Base-by-base conservation (phyloP, 2,888 invertebrate genomes). In the Xylota segnis region DNA sequence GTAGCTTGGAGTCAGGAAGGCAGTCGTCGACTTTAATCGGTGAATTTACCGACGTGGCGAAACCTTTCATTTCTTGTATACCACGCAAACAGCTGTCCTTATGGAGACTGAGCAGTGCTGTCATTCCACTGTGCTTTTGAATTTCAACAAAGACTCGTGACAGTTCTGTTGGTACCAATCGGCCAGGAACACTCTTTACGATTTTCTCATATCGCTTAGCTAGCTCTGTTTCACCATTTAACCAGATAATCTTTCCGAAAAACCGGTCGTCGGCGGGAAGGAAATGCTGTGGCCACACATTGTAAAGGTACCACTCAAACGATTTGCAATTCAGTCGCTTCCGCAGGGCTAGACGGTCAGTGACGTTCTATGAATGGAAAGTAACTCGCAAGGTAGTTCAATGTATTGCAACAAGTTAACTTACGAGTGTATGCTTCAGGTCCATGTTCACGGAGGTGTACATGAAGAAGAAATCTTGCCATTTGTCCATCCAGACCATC, bases 401-500 rank as follows among this genome's bases (percentile, higher is more conserved):
- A 6, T 12, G 6, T 43, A 3, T 12, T 7, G 0, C 4, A 43
- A 0, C 43, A 43, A 16, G 7, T 32, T 0, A 7, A 40, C 70
- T 61, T 63, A 76, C 83, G 40, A 88, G n/a, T n/a, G 71, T 43
- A 0, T 45, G 66, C 91, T 91, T 0, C 1, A 89, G 87, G 0
- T 88, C 87, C 4, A 90, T 70, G 12, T 92, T 95, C 45, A 95
- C 94, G 88, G 94, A 95, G 90, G 97, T 97, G 89, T 97, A 96
- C 90, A 96, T 96, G 91, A 97, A 97, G 90, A 96, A 97, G 92
- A 98, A 98, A 86, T 97, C 96, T 10, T 97, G 96, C 96, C 98
- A 99, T 72, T 99, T 97, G 90, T 99, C 99, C 97, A 99, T 97
- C 99, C 99, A 99, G 0, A 99, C 99, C 2, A 96, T 94, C 0